Conservation (phyloP, 1,140 invertebrate genomes). For the Dolichoris vasculosae region DNA sequence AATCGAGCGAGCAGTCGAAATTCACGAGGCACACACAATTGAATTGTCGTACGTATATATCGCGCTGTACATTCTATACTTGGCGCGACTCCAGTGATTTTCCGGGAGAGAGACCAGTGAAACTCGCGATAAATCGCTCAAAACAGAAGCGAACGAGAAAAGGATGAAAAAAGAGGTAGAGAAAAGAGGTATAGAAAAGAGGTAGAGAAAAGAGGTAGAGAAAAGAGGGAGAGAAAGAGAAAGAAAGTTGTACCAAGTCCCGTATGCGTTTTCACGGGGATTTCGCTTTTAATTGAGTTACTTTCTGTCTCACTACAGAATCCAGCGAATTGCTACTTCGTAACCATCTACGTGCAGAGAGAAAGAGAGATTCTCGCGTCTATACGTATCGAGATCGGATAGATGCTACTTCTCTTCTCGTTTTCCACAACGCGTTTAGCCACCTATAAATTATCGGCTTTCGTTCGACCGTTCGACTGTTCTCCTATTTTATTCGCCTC, state of each 20-base stretch:
- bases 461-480: conserved; percentile 47
- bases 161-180: background rate
- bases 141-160: background rate
- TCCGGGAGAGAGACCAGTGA: background rate
- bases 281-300: conserved; percentile 51
- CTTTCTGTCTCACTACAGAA: background rate
- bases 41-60: conserved; percentile 6
- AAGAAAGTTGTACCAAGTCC: background rate
- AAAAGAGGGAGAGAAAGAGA: too few species aligned
- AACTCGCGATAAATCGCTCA: conserved; percentile 39
- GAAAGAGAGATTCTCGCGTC: background rate
- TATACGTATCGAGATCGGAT: conserved; percentile 29
- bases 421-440: conserved; percentile 46
- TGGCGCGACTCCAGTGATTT: conserved; percentile 46
- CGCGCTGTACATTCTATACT: background rate
- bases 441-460: conserved; percentile 49
- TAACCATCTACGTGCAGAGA: background rate
- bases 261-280: conserved; percentile 4
- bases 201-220: background rate
- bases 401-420: conserved; percentile 29
- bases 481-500: conserved; percentile 29
- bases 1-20: conserved; percentile 24
- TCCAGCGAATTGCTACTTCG: background rate
- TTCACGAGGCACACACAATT: conserved; percentile 25
- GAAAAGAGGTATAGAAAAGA: too few species aligned